Conservation (phyloP, 1,140 invertebrate species). For the Eupeodes corollae region DNA sequence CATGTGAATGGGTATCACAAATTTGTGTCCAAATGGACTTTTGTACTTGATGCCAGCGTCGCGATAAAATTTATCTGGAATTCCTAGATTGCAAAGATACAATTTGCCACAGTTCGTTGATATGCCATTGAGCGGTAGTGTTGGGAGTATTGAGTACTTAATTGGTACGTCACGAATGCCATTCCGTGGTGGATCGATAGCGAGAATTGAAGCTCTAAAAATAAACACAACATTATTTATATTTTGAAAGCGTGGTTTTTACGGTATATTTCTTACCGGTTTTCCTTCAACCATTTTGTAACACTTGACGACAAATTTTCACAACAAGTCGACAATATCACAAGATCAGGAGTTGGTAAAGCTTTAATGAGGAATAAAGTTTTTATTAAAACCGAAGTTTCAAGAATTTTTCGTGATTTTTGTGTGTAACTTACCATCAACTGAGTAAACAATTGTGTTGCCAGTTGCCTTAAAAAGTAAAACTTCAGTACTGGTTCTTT, state of each 20-base stretch:
- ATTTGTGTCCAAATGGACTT: conserved; percentile 80
- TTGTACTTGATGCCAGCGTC: conserved; percentile 69
- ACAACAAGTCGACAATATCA: conserved; percentile 33
- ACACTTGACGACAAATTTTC: conserved; percentile 23
- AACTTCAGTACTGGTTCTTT: conserved; percentile 38
- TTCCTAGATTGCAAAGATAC: conserved; percentile 76
- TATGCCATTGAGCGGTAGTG: conserved; percentile 55
- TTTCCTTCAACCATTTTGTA: conserved; percentile 55
- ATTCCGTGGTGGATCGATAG: conserved; percentile 65
- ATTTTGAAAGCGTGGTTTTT: too few species aligned
- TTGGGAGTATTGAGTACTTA: conserved; percentile 65
- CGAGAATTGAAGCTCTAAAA: conserved; percentile 59
- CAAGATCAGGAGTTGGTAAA: conserved; percentile 33
- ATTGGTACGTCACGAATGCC: conserved; percentile 53
- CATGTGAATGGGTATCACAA: conserved; percentile 72
- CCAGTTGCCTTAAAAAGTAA: conserved; percentile 32
- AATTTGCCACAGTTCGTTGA: conserved; percentile 59
- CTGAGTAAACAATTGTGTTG: conserved; percentile 26
- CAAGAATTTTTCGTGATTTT: too few species aligned
- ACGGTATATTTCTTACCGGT: conserved; percentile 24
- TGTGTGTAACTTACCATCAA: conserved; percentile 17
- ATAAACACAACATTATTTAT: background rate
- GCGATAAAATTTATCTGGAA: conserved; percentile 64
- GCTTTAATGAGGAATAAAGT: conserved; percentile 7
- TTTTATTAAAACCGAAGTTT: background rate